These are phyloP conservation scores for Elanus axillaris DNA, from an alignment of 2,113 vertebrate genomes.

Conservation along the genomic window DNA sequence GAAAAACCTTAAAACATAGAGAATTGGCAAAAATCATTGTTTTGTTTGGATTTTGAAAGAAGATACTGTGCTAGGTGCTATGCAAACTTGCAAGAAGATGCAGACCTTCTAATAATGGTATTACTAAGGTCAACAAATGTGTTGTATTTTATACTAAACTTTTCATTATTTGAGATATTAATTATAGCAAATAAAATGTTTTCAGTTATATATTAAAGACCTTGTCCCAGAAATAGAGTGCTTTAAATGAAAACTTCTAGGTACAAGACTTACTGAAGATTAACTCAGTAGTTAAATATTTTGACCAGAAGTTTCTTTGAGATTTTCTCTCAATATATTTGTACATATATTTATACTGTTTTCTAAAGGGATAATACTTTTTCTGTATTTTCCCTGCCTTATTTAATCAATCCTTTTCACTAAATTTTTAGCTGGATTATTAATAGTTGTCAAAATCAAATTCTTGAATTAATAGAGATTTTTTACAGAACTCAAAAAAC, in stretches of 20 bases:
- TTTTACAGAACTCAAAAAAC: not conserved
- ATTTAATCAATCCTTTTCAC: not conserved
- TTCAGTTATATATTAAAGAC: not conserved
- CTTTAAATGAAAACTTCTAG: not conserved
- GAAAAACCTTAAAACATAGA: not conserved
- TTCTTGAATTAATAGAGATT: not conserved
- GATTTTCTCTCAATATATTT: not conserved
- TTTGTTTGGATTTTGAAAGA: not conserved
- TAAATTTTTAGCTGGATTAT: not conserved
- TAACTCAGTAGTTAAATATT: not conserved
- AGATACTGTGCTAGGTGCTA: not conserved
- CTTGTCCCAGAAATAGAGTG: not conserved
- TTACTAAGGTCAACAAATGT: not conserved
- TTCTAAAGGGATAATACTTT: not conserved
- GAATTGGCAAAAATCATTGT: not conserved
- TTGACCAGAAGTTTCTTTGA: not conserved
- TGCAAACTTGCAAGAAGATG: not conserved
- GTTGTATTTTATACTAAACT: not conserved
- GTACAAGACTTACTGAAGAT: not conserved
- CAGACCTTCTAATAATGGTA: not conserved
- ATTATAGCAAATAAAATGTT: not conserved
- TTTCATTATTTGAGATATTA: not conserved
- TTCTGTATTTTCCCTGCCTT: not conserved
- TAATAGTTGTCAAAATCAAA: not conserved
- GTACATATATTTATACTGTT: not conserved